Conservation (phyloP, 2,888 invertebrate genomes). For the Lithophane ornitopus region DNA sequence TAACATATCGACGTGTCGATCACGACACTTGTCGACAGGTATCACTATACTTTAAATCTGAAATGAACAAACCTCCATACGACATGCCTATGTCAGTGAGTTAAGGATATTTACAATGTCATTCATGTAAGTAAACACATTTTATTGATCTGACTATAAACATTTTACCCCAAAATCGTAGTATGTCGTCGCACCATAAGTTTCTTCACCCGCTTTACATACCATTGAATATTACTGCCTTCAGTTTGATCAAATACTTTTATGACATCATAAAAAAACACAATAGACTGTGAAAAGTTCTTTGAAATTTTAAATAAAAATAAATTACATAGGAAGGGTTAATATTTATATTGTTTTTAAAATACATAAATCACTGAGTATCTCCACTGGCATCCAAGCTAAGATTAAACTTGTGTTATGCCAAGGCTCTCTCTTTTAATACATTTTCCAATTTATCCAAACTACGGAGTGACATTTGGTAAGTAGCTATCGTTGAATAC, state of each 20-base stretch:
- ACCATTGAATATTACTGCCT: constrained; percentile 20
- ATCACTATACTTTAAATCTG: not conserved
- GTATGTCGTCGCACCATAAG: not conserved
- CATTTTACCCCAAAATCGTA: not conserved
- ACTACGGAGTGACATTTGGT: no score
- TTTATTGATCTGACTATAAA: constrained; percentile 13
- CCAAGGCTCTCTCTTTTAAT: no score
- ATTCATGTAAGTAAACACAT: not conserved
- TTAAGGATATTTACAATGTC: not conserved
- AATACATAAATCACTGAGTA: no score
- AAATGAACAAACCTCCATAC: not conserved
- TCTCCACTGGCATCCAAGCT: no score
- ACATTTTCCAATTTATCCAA: no score
- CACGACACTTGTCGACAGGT: no score
- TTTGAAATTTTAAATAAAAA: constrained; percentile 9
- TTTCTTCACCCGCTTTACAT: constrained; percentile 14
- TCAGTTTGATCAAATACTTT: constrained; percentile 33
- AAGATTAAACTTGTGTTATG: no score
- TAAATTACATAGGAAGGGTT: no score
- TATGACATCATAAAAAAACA: constrained; percentile 45
- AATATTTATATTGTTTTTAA: no score
- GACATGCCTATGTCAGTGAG: no score
- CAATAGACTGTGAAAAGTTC: constrained; percentile 29
- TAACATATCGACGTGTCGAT: no score
- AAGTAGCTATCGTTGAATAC: no score